Evolutionary conservation across 2,113 vertebrate genomes (phyloP).

Genomic region (Thamnaconus septentrionalis): DNA sequence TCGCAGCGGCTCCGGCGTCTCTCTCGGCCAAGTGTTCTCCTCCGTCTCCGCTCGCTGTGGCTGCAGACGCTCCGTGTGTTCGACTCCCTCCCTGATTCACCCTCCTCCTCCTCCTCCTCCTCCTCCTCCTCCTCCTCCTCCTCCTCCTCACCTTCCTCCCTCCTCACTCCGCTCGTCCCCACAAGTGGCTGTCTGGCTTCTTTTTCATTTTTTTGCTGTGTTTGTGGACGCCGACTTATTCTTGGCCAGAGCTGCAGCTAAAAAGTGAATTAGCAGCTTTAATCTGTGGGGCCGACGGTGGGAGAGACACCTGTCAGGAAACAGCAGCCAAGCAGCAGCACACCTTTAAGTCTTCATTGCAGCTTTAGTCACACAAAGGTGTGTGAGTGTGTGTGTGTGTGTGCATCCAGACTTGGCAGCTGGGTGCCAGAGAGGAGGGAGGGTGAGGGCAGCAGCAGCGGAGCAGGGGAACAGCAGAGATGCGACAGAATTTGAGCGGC

Average conservation of each 20-base stretch:
- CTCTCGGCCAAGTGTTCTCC: constrained; percentile 33
- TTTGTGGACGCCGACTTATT: not conserved
- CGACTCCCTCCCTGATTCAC: constrained; percentile 20
- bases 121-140: constrained; percentile 28
- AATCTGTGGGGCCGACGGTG: constrained; percentile 34
- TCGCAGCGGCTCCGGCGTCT: constrained; percentile 32
- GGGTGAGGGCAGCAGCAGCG: not conserved
- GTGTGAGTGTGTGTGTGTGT: constrained; percentile 22
- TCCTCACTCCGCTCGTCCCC: constrained; percentile 21
- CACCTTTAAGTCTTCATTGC: constrained; percentile 46
- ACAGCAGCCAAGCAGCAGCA: constrained; percentile 16
- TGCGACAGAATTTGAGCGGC: no score
- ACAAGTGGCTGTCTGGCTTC: constrained; percentile 14
- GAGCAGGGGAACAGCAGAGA: no score
- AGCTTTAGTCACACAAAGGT: constrained; percentile 31
- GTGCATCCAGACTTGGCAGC: constrained; percentile 27
- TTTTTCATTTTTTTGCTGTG: not conserved
- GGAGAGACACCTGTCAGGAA: constrained; percentile 46
- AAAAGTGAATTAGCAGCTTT: constrained; percentile 48
- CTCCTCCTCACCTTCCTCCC: constrained; percentile 37
- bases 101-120: constrained; percentile 34
- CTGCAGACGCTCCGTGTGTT: constrained; percentile 21
- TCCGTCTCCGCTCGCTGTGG: constrained; percentile 33
- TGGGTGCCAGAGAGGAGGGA: constrained; percentile 5
- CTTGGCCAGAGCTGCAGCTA: constrained; percentile 41